Conservation (phyloP, 35 echinoderm and acorn worm genomes). For the Strongylocentrotus purpuratus region DNA sequence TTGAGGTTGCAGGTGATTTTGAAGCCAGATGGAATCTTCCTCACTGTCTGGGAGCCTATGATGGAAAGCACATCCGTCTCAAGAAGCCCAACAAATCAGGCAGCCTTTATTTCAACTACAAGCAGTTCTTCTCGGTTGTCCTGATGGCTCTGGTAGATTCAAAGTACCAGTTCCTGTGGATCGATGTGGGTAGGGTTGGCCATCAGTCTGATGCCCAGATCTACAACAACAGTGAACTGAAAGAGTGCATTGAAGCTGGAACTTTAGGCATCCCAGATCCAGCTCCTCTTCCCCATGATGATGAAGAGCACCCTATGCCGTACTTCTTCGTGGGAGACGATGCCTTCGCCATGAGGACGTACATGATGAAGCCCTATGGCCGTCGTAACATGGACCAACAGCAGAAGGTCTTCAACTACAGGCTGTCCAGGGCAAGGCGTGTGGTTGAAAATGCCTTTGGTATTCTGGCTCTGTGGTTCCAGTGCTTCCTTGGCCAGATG, state of each 20-base stretch:
- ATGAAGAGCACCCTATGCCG: conserved; percentile 36
- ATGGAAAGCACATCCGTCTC: conserved; percentile 80
- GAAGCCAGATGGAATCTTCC: conserved; percentile 57
- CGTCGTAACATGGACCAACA: conserved; percentile 26
- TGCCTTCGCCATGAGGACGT: conserved; percentile 49
- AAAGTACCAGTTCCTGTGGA: conserved; percentile 43
- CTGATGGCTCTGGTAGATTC: conserved; percentile 69
- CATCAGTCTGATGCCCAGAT: conserved; percentile 46
- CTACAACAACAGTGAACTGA: conserved; percentile 40
- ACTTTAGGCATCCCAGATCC: conserved; percentile 28
- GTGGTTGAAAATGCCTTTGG: conserved; percentile 47
- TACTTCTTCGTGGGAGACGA: conserved; percentile 56
- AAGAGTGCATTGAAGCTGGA: conserved; percentile 3
- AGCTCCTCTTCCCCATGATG: conserved; percentile 2
- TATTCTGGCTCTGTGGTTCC: conserved; percentile 7
- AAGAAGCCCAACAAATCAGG: conserved; percentile 63
- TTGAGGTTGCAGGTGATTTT: conserved; percentile 28
- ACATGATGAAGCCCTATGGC: conserved; percentile 65
- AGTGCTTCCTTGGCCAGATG: conserved; percentile 32
- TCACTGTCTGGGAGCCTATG: conserved; percentile 56
- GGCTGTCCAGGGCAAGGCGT: conserved; percentile 6
- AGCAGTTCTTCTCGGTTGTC: conserved; percentile 60
- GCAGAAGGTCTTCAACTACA: conserved; percentile 62
- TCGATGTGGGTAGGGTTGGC: conserved; percentile 71
- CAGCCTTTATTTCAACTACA: conserved; percentile 65